Base-by-base conservation (phyloP, 2,797 vertebrate genomes). In the Pangasius macronema region DNA sequence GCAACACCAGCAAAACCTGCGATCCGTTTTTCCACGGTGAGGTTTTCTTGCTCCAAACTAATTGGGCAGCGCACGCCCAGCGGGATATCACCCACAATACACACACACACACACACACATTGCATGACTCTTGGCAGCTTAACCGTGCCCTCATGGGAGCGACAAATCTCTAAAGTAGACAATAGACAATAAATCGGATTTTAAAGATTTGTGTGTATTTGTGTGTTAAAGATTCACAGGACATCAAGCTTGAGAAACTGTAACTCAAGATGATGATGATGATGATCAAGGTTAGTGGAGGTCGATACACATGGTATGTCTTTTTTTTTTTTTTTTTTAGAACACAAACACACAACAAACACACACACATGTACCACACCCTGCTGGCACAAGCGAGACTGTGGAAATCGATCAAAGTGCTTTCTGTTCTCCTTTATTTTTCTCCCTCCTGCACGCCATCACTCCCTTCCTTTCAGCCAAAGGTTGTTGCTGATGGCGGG, bases 41-140 rank as follows among this genome's bases (percentile, higher is more conserved):
- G 91, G 90, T 90, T 91, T 73, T 91, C 92, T 90, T 67, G 51
- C 18, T 93, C 88, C 90, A 93, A 95, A 95, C 94, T 94, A 96
- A 95, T 95, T 95, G 93, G 93, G 91, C 88, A 93, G 89, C 79
- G 79, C 61, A n/a, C 67, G 76, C 92, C 91, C 91, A 73, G 84
- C 46, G 51, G 92, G 92, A 91, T 84, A 87, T 87, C 90, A 59
- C 20, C 30, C 39, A 46, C 33, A 76, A 65, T 46, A 49, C 72
- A 82, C 55, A 49, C 72, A 82, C 70, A 49, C 79, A 77, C n/a
- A 53, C 77, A 57, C 76, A 13, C 16, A 57, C 14, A 39, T 0
- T 16, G 42, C 10, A 9, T n/a, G 49, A 30, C 55, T 36, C 11
- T 33, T 24, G 39, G 53, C 10, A 24, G 53, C 18, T 16, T 46